Conservation (phyloP, 2,888 invertebrate genomes). For the Eremobia ochroleuca region DNA sequence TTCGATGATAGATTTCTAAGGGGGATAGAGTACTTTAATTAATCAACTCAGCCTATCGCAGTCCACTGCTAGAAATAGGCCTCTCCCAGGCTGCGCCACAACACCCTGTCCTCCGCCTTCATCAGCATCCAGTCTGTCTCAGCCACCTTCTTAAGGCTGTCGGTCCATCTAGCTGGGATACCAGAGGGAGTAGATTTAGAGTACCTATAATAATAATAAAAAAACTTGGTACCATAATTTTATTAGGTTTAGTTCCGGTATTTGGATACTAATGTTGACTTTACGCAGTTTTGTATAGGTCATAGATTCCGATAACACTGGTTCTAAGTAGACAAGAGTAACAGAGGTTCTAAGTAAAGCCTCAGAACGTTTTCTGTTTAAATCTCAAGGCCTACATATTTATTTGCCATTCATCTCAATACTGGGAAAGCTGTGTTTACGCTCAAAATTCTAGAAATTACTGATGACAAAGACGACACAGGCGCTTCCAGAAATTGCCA, state of each 20-base stretch:
- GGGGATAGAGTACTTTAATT: neutral
- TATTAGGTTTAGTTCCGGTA: neutral
- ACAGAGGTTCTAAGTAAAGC: neutral
- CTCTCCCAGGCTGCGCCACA: no score
- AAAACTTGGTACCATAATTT: neutral
- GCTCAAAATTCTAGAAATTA: conserved; percentile 8
- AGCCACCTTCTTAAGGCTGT: neutral
- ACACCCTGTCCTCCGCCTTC: no score
- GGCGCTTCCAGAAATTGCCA: neutral
- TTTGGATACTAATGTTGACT: neutral
- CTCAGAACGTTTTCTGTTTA: neutral
- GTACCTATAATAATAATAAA: neutral
- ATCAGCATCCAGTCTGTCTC: no score
- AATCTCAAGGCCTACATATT: neutral
- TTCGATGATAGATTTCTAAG: neutral
- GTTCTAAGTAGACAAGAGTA: no score
- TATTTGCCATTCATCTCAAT: conserved; percentile 19
- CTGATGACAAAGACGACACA: neutral
- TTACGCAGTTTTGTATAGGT: neutral
- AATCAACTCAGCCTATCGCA: no score
- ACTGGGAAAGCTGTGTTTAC: conserved; percentile 5
- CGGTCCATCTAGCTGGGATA: neutral
- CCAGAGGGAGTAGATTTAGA: no score
- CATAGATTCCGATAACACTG: no score
- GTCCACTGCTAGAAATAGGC: no score